These are phyloP conservation scores for Ooceraea biroi DNA, from an alignment of 1,140 invertebrate species.

Conservation along the genomic window DNA sequence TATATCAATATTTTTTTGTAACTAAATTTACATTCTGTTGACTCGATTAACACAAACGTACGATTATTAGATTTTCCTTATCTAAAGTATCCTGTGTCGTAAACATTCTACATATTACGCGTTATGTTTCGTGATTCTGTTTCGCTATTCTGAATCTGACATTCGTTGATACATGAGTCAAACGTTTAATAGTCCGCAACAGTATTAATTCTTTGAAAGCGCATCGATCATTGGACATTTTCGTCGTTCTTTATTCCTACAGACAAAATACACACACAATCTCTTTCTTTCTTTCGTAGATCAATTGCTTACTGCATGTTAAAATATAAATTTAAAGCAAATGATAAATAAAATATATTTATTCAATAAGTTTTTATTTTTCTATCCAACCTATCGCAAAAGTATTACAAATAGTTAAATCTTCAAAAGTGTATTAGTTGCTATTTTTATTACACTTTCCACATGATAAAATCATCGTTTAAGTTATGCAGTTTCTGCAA, in stretches of 20 bases:
- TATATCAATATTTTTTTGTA: too few species aligned
- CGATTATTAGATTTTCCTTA: background rate
- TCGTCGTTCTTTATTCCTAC: background rate
- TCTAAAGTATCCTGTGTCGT: background rate
- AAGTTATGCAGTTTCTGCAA: background rate
- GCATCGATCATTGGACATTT: background rate
- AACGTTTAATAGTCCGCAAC: constrained; percentile 37
- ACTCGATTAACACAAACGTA: too few species aligned
- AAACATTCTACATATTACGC: background rate
- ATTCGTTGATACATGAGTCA: background rate
- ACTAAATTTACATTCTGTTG: too few species aligned
- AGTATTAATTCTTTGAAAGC: constrained; percentile 2
- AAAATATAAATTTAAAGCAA: constrained; percentile 1
- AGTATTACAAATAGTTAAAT: background rate
- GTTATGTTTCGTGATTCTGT: background rate
- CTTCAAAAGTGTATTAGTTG: background rate
- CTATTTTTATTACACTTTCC: background rate
- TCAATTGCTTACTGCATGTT: too few species aligned
- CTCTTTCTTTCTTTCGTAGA: background rate
- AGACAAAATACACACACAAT: background rate
- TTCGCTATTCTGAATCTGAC: background rate
- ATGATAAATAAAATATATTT: background rate
- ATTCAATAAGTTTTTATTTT: background rate
- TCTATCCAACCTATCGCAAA: too few species aligned
- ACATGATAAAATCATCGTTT: background rate